Evolutionary conservation across 2,888 invertebrate species (phyloP).

Genomic region (Macrophya alboannulata): DNA sequence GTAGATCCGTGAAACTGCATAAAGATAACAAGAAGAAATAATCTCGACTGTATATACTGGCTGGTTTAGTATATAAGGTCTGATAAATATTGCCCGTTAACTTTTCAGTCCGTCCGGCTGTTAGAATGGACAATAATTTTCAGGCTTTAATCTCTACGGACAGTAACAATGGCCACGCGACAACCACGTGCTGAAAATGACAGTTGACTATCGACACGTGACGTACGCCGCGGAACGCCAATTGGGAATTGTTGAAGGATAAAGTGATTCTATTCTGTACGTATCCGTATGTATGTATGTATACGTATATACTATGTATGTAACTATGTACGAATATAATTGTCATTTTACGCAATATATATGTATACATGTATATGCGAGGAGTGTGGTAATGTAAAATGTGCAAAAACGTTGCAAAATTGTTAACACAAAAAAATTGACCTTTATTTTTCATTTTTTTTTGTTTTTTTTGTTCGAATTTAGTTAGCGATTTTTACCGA

Average conservation of each 20-base stretch:
- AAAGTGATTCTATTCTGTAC: slow-evolving; percentile 16
- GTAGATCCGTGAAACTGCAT: slow-evolving; percentile 48
- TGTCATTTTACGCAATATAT: neutral
- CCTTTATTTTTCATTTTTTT: too few species aligned
- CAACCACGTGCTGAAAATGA: slow-evolving; percentile 64
- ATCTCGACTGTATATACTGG: neutral
- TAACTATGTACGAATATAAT: neutral
- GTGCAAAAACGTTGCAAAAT: neutral
- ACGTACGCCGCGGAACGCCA: slow-evolving; percentile 15
- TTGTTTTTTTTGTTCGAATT: too few species aligned
- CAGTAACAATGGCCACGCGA: slow-evolving; percentile 62
- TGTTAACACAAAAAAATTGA: too few species aligned
- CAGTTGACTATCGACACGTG: slow-evolving; percentile 62
- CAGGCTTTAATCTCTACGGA: neutral
- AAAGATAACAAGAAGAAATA: slow-evolving; percentile 52
- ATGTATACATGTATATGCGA: too few species aligned
- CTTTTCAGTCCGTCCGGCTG: neutral
- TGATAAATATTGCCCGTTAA: slow-evolving; percentile 23
- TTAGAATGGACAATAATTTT: slow-evolving; percentile 29
- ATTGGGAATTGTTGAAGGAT: slow-evolving; percentile 43
- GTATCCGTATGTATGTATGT: neutral
- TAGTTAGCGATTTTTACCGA: too few species aligned
- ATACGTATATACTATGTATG: too few species aligned
- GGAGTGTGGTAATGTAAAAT: neutral
- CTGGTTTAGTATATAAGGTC: neutral